A percentile compares a stretch with the other conserved stretches of the same genome.
Conservation (phyloP, 2,797 vertebrate genomes). For the Halcyon leucocephala region DNA sequence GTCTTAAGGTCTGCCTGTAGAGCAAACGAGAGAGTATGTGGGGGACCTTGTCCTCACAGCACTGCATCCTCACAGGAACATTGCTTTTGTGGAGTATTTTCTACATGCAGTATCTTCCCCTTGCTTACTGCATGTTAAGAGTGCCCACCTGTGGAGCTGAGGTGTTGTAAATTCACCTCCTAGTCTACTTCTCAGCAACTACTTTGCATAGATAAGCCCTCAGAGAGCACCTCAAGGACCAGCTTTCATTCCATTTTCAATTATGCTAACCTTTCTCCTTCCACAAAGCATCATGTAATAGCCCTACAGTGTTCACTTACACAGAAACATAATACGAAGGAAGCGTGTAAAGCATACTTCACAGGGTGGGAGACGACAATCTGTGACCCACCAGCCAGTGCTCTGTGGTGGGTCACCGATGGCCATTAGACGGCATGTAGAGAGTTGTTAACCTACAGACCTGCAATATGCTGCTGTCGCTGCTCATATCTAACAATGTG, state of each 20-base stretch:
- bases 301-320: not conserved
- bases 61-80: not conserved
- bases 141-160: conserved; percentile 57
- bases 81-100: not conserved
- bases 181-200: not conserved
- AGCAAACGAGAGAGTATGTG: not conserved
- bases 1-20: not conserved
- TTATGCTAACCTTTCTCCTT: not conserved
- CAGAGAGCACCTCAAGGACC: not conserved
- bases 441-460: conserved; percentile 10
- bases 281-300: not conserved
- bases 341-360: not conserved
- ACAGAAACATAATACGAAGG: conserved; percentile 12
- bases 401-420: not conserved
- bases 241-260: not conserved
- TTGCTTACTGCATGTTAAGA: conserved; percentile 35
- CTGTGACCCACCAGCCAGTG: not conserved
- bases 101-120: not conserved
- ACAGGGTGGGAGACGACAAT: not conserved
- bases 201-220: not conserved
- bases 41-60: not conserved
- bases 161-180: conserved; percentile 9
- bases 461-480: not conserved
- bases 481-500: not conserved
- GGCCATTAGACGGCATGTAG: not conserved